Evolutionary conservation across 2,888 invertebrate genomes (phyloP).

Genomic region (Chesias legatella): DNA sequence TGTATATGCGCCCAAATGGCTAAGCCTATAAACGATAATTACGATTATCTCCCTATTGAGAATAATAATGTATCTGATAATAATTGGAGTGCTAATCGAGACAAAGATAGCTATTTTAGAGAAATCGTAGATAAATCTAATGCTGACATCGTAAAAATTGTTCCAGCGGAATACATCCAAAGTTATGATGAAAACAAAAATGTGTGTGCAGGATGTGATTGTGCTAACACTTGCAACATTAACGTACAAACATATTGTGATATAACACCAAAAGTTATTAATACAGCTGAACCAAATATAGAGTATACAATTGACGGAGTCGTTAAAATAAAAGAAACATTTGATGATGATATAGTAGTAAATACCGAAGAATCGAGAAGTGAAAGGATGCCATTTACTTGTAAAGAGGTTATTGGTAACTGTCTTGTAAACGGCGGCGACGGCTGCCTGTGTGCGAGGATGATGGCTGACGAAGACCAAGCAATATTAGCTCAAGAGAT

Average conservation of each 20-base stretch:
- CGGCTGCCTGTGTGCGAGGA: constrained; percentile 66
- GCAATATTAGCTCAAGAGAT: constrained; percentile 57
- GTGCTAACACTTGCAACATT: constrained; percentile 33
- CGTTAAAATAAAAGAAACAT: constrained; percentile 57
- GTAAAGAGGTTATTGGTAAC: constrained; percentile 63
- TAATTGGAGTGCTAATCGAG: not conserved
- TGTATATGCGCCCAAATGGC: constrained; percentile 55
- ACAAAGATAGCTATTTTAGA: not conserved
- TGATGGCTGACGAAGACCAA: constrained; percentile 58
- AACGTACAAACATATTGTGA: constrained; percentile 16
- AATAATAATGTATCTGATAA: constrained; percentile 3
- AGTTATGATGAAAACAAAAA: too few species aligned
- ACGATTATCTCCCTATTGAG: constrained; percentile 32
- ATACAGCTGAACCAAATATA: constrained; percentile 37
- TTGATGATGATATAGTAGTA: constrained; percentile 45
- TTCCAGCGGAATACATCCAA: too few species aligned
- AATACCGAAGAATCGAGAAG: constrained; percentile 17
- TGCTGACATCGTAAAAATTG: not conserved
- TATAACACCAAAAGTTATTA: constrained; percentile 2
- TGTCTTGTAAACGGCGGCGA: constrained; percentile 68
- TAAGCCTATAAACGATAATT: constrained; percentile 29
- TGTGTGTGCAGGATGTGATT: constrained; percentile 45
- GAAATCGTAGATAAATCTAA: not conserved
- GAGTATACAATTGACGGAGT: constrained; percentile 53
- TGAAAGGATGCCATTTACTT: constrained; percentile 48